A percentile compares a stretch with the other conserved stretches of the same genome.
Evolutionary conservation across 2,113 vertebrate genomes (phyloP).

Genomic region (Nibea coibor): DNA sequence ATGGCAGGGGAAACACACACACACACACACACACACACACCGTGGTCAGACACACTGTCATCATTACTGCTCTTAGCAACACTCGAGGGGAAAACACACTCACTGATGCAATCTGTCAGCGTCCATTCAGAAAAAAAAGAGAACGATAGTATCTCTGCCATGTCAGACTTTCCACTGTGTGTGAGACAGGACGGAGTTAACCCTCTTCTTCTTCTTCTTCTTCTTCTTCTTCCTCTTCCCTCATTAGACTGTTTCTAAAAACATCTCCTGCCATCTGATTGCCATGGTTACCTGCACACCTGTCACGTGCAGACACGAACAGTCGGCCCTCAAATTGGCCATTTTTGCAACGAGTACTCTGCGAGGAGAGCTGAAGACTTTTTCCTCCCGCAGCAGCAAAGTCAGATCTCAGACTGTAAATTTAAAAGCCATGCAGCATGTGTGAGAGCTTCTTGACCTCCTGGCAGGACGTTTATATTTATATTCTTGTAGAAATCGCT

Average conservation of each 20-base stretch:
- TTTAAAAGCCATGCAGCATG: not conserved
- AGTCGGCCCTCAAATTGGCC: constrained; percentile 12
- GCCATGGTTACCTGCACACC: constrained; percentile 46
- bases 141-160: not conserved
- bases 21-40: constrained; percentile 20
- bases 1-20: constrained; percentile 36
- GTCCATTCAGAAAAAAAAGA: constrained; percentile 36
- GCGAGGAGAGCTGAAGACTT: not conserved
- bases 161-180: constrained; percentile 1
- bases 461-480: not conserved
- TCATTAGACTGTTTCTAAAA: constrained; percentile 38
- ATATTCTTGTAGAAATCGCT: not conserved
- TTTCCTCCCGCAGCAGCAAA: not conserved
- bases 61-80: constrained; percentile 20
- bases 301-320: constrained; percentile 31
- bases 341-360: not conserved
- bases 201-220: too few species aligned
- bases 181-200: not conserved
- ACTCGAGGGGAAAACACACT: constrained; percentile 17
- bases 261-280: constrained; percentile 10
- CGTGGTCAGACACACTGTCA: not conserved
- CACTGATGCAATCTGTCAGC: constrained; percentile 34
- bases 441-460: constrained; percentile 25
- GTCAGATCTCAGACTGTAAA: not conserved
- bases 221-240: not conserved